Evolutionary conservation across 2,113 vertebrate genomes (phyloP).

Genomic region (Hipposideros armiger): DNA sequence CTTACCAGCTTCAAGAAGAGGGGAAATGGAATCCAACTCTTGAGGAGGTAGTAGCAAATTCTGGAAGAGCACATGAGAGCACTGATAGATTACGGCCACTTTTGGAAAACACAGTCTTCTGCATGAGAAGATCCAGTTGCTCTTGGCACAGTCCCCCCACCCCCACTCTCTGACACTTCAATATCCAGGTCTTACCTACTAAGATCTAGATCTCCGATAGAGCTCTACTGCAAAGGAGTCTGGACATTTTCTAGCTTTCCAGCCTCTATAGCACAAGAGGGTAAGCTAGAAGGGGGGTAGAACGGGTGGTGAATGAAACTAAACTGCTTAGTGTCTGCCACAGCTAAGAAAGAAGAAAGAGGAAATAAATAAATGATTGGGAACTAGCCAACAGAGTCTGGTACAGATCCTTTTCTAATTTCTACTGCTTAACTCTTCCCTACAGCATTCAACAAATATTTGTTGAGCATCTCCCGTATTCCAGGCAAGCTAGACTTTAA

Average conservation of each 20-base stretch:
- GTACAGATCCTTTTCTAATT: background rate
- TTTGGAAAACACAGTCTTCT: background rate
- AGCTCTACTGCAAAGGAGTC: background rate
- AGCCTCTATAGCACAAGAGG: background rate
- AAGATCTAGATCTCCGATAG: background rate
- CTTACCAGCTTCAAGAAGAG: background rate
- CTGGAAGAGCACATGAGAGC: background rate
- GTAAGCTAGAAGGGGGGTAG: background rate
- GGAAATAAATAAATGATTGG: background rate
- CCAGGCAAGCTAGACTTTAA: background rate
- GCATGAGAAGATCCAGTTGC: background rate
- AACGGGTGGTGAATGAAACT: background rate
- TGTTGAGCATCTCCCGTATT: background rate
- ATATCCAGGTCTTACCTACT: background rate
- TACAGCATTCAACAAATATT: background rate
- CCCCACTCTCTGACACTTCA: background rate
- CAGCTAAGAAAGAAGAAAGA: background rate
- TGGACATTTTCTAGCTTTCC: background rate
- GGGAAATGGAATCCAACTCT: background rate
- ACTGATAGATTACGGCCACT: background rate
- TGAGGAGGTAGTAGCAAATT: background rate
- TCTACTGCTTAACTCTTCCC: background rate
- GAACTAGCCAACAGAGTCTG: background rate
- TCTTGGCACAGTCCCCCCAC: background rate
- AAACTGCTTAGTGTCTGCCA: background rate